Evolutionary conservation across 2,888 invertebrate species (phyloP).

Genomic region (Drosophila paranaensis): DNA sequence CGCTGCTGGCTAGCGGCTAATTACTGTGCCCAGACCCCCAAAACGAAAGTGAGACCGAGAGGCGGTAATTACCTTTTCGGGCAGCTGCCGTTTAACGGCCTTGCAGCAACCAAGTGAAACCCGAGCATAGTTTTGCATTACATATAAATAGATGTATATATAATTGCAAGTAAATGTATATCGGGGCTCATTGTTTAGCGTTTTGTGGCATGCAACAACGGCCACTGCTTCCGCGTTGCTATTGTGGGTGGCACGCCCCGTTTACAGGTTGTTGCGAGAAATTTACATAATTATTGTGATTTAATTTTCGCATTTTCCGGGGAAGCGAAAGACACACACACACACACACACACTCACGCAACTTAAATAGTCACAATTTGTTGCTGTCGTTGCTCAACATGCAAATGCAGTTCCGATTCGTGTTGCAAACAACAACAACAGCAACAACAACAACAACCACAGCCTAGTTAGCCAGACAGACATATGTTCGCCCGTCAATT

Average conservation of each 20-base stretch:
- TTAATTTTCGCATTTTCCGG: slow-evolving; percentile 67
- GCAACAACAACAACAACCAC: neutral
- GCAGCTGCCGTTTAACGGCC: slow-evolving; percentile 41
- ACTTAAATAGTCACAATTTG: slow-evolving; percentile 59
- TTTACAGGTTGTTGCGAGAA: slow-evolving; percentile 32
- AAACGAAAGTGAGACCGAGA: slow-evolving; percentile 67
- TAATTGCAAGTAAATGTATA: slow-evolving; percentile 8
- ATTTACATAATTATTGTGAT: slow-evolving; percentile 79
- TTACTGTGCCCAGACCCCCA: slow-evolving; percentile 47
- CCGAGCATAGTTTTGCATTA: slow-evolving; percentile 31
- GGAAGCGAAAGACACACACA: slow-evolving; percentile 8
- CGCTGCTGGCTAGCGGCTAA: slow-evolving; percentile 50
- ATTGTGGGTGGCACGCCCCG: slow-evolving; percentile 67
- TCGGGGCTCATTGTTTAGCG: slow-evolving; percentile 38
- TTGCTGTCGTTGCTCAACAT: slow-evolving; percentile 43
- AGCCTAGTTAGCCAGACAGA: slow-evolving; percentile 14
- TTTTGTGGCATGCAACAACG: slow-evolving; percentile 39
- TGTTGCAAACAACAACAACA: slow-evolving; percentile 14
- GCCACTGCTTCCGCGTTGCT: slow-evolving; percentile 56
- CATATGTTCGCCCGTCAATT: slow-evolving; percentile 63
- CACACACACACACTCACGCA: slow-evolving; percentile 24
- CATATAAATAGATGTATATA: neutral
- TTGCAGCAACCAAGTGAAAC: slow-evolving; percentile 56
- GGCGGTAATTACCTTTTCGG: slow-evolving; percentile 67
- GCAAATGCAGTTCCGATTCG: slow-evolving; percentile 57